A percentile compares a stretch with the other conserved stretches of the same genome.
Conservation (phyloP, 2,113 vertebrate genomes). For the Microtus pennsylvanicus region DNA sequence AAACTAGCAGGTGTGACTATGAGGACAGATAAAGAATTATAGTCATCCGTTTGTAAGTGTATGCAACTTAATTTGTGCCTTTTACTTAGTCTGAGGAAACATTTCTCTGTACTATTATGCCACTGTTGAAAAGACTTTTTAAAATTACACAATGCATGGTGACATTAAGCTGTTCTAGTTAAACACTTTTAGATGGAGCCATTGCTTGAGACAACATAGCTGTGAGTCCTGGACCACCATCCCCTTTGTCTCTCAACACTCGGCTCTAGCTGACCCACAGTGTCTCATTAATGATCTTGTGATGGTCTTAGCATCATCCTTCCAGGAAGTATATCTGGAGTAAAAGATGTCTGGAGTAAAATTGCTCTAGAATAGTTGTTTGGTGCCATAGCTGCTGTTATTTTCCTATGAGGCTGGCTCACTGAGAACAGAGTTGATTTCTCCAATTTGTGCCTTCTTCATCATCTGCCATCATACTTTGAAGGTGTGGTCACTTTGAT, state of each 20-base stretch:
- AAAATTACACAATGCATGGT: not conserved
- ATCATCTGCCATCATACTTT: not conserved
- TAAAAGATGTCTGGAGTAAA: not conserved
- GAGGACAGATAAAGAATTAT: not conserved
- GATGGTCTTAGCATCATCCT: not conserved
- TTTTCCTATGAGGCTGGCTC: not conserved
- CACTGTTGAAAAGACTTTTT: conserved; percentile 4
- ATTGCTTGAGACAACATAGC: too few relatives aligned
- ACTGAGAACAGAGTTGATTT: not conserved
- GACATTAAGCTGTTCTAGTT: not conserved
- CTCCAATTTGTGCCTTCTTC: not conserved
- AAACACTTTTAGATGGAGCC: not conserved
- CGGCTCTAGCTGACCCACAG: not conserved
- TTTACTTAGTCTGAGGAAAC: not conserved
- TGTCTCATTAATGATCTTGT: not conserved
- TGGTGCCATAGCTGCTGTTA: not conserved
- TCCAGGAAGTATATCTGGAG: not conserved
- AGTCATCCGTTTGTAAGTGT: not conserved
- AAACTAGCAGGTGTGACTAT: not conserved
- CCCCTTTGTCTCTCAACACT: not conserved
- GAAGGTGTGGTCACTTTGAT: not conserved
- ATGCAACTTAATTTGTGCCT: not conserved
- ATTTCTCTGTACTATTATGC: not conserved
- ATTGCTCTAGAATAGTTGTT: not conserved
- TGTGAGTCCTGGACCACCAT: not conserved